A percentile compares a stretch with the other conserved stretches of the same genome.
phyloP scores from a whole-genome alignment of 2,113 vertebrate genomes.

The Fregata magnificens region DNA sequence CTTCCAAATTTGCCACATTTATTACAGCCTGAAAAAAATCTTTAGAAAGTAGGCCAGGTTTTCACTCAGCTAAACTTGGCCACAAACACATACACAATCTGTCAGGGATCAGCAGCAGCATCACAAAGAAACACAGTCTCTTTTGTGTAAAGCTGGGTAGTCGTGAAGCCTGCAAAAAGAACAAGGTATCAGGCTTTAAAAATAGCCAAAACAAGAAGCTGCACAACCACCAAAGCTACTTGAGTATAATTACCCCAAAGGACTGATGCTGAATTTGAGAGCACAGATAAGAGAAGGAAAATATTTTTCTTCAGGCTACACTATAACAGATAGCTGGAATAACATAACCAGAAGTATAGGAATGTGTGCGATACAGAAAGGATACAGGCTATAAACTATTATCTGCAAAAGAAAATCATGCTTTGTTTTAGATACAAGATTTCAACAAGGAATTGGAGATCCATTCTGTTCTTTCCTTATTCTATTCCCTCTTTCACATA shows the following conservation, averaged over 20 bases:
- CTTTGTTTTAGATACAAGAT: neutral
- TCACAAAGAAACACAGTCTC: slow-evolving; percentile 2
- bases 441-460: neutral
- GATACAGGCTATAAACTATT: neutral
- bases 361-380: neutral
- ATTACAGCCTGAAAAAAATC: neutral
- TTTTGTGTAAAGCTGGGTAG: neutral
- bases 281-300: neutral
- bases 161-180: neutral
- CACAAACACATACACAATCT: slow-evolving; percentile 3
- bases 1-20: slow-evolving; percentile 1
- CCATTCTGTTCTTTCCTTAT: neutral
- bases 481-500: neutral
- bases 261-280: neutral
- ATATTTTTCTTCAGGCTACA: neutral
- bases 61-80: slow-evolving; percentile 45
- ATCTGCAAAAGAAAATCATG: neutral
- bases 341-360: neutral
- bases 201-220: slow-evolving; percentile 20
- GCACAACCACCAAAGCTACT: neutral
- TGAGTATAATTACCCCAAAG: neutral
- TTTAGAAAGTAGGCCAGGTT: slow-evolving; percentile 37
- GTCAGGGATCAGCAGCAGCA: slow-evolving; percentile 23
- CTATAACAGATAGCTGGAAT: neutral
- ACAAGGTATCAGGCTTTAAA: neutral